Base-by-base conservation (phyloP, 2,888 invertebrate species). In the Candidula unifasciata region DNA sequence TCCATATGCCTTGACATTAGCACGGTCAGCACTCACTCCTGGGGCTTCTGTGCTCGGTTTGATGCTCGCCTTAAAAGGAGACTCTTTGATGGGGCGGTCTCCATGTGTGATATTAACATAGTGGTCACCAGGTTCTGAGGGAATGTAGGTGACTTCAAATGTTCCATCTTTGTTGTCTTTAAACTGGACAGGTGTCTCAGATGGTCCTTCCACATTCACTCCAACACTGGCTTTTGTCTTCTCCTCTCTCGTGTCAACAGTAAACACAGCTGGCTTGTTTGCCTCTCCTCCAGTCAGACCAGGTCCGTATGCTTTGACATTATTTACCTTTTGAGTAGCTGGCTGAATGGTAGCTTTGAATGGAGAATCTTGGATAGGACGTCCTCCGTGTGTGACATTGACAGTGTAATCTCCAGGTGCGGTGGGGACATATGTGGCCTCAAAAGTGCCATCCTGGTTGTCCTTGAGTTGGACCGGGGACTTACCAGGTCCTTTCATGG, bases 231-330 rank as follows among this genome's bases (percentile, higher is more conserved):
- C 60, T 60, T 21, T 21, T 60, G 21, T 60, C 18, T 60, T 60
- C 60, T 60, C 60, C 21, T 60, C 60, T 60, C 18, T 96, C 57
- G 97, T 94, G 86, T 96, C 95, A 57, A 96, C 95, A 0, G 60
- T 60, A 60, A 60, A 60, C 18, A 60, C 60, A 24, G 60, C 60
- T 18, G 60, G 60, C 2, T 21, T 95, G 89, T 95, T 94, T 64
- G 94, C 93, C 86, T 97, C 96, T 0, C 96, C 96, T 86, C 96
- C 95, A 91, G 97, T 96, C 6, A 97, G 94, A 89, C 97, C 97
- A 13, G 97, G 97, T 18, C 97, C 97, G 91, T 96, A 97, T 24
- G 97, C 96, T 90, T 95, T 95, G 8, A 97, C 96, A 93, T 97
- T 97, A 74, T 98, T 99, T 86, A 97, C 97, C 88, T 96, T 57